phyloP scores from a whole-genome alignment of 35 echinoderm and acorn worm species.

The Diadema setosum region DNA sequence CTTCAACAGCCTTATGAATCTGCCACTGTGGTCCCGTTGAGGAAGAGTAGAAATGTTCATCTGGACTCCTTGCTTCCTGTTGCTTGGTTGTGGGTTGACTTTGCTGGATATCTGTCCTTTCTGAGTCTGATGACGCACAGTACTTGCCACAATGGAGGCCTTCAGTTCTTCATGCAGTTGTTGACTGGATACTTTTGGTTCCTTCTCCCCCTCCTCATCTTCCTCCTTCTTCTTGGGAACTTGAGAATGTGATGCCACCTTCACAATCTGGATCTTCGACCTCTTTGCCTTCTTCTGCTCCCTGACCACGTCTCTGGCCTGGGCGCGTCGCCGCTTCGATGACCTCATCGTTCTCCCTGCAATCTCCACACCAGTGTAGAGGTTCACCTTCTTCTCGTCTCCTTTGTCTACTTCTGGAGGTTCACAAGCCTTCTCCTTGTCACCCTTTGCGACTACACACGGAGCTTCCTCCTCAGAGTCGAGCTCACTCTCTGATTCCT shows the following conservation, averaged over 20 bases:
- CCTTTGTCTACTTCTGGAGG: too few species aligned
- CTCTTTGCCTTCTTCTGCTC: neutral
- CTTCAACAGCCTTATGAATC: neutral
- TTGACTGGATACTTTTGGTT: too few species aligned
- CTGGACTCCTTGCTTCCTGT: neutral
- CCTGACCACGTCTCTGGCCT: neutral
- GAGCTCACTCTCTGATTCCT: neutral
- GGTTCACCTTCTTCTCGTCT: neutral
- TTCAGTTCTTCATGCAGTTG: conserved; percentile 14
- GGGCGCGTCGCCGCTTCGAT: neutral
- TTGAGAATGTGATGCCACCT: neutral
- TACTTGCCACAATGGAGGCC: too few species aligned
- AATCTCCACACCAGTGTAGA: conserved; percentile 11
- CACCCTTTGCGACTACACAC: too few species aligned
- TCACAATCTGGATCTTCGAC: neutral
- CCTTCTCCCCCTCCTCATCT: neutral
- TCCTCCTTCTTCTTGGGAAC: neutral
- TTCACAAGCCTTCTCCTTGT: too few species aligned
- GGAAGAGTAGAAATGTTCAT: neutral
- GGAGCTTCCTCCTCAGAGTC: too few species aligned
- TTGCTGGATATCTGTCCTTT: too few species aligned
- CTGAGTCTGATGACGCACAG: too few species aligned
- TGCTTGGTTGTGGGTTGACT: too few species aligned
- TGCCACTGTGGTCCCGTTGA: neutral
- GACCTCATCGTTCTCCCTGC: conserved; percentile 7